Evolutionary conservation across 2,797 vertebrate species (phyloP).

Genomic region (Oryzias dopingdopingensis): DNA sequence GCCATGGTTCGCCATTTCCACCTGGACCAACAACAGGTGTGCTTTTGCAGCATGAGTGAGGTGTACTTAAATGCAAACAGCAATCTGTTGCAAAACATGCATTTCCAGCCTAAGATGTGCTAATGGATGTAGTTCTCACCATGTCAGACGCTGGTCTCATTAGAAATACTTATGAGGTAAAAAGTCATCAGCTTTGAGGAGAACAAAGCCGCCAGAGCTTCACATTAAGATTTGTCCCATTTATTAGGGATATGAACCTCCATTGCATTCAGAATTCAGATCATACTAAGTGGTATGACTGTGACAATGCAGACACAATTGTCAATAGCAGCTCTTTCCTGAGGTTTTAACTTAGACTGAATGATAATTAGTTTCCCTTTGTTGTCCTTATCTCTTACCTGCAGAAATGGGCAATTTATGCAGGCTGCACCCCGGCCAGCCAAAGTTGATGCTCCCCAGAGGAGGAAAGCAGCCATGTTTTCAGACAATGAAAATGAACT

Average conservation of each 20-base stretch:
- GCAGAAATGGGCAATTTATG: slow-evolving; percentile 78
- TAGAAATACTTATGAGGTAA: slow-evolving; percentile 53
- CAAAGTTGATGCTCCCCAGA: slow-evolving; percentile 76
- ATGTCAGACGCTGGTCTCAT: slow-evolving; percentile 50
- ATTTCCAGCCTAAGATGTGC: slow-evolving; percentile 25
- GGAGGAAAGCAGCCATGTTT: slow-evolving; percentile 70
- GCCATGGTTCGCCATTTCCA: slow-evolving; percentile 44
- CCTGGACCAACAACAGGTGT: slow-evolving; percentile 53
- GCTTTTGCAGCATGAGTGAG: slow-evolving; percentile 41
- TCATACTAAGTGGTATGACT: slow-evolving; percentile 65
- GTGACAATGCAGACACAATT: slow-evolving; percentile 67
- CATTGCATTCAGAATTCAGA: slow-evolving; percentile 59
- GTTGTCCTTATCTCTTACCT: slow-evolving; percentile 79
- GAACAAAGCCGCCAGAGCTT: slow-evolving; percentile 37
- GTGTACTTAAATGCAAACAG: slow-evolving; percentile 2
- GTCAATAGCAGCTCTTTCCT: slow-evolving; percentile 70
- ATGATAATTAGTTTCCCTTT: slow-evolving; percentile 80
- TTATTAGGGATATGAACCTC: slow-evolving; percentile 59
- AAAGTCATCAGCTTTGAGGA: slow-evolving; percentile 36
- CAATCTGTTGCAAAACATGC: slow-evolving; percentile 39
- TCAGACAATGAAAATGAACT: slow-evolving; percentile 74
- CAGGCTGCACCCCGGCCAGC: slow-evolving; percentile 68
- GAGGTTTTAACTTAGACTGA: slow-evolving; percentile 73
- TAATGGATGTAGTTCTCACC: slow-evolving; percentile 32
- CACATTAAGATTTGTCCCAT: slow-evolving; percentile 53